Base-by-base conservation (phyloP, 2,888 invertebrate species). In the Drosophila subquinaria region DNA sequence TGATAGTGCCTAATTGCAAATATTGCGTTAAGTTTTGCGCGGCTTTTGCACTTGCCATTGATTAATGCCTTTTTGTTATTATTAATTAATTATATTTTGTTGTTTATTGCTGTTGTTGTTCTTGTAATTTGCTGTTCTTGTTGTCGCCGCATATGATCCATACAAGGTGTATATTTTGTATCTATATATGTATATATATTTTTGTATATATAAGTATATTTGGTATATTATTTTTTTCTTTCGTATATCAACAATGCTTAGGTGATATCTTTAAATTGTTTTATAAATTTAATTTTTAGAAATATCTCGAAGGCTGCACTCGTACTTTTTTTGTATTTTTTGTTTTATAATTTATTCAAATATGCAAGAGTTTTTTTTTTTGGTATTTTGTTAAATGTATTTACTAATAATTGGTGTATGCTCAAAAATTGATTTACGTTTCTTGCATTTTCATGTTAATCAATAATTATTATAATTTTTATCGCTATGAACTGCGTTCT, bases 321-420 rank as follows among this genome's bases (percentile, higher is more conserved):
- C 66, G 68, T 76, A 43, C 40, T 63, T 35, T 42, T 38, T 61
- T 36, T 53, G 36, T 67, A 40, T 71, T 62, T 66, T 27, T 66
- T 62, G 40, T 40, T n/a, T 64, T 50, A 43, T 33, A 52, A 20
- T 48, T 55, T 50, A 40, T 42, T 69, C 23, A 50, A 66, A 43
- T 66, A 56, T 69, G 43, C 55, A 47, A 51, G 69, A 48, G 15
- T 40, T 69, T 50, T 48, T 72, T 50, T 48, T 17, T 15, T 76
- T 59, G 35, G 40, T 51, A 36, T 38, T 35, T 42, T 42, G 43
- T 72, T 42, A 38, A 35, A 38, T 53, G 27, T 59, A 60, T 77
- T 78, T 79, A 72, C 70, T 77, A 73, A 73, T 81, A 87, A 77
- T 90, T 86, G 86, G 81, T 86, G 80, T 90, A 80, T 79, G 73